These are phyloP conservation scores for Bothrops jararaca DNA, from an alignment of 2,113 vertebrate genomes.

Conservation along the genomic window DNA sequence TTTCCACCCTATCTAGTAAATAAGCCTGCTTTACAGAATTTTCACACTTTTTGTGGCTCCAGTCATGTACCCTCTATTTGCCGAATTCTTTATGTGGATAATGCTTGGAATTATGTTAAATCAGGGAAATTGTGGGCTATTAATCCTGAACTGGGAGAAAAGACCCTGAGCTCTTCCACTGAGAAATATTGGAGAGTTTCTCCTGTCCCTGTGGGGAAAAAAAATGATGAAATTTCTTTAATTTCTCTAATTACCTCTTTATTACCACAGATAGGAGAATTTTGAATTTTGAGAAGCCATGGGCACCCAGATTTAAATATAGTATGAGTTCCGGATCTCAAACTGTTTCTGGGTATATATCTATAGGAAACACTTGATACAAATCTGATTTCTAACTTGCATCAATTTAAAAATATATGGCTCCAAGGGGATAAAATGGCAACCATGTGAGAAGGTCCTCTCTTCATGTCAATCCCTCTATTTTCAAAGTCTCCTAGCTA, in stretches of 20 bases:
- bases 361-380: neutral
- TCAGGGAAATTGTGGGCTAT: neutral
- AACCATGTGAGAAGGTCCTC: neutral
- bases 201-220: neutral
- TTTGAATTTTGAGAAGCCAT: neutral
- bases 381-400: neutral
- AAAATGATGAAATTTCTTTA: neutral
- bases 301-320: neutral
- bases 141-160: neutral
- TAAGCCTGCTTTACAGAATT: neutral
- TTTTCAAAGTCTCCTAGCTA: neutral
- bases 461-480: neutral
- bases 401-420: neutral
- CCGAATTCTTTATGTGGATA: neutral
- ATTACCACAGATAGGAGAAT: neutral
- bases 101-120: neutral
- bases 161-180: neutral
- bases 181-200: neutral
- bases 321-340: too few relatives aligned
- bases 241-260: neutral
- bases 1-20: neutral
- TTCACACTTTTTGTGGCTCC: neutral
- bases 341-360: neutral
- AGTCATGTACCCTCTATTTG: neutral
- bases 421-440: neutral